Conservation (phyloP, 2,888 invertebrate species). For the Amblyjoppa fuscipennis region DNA sequence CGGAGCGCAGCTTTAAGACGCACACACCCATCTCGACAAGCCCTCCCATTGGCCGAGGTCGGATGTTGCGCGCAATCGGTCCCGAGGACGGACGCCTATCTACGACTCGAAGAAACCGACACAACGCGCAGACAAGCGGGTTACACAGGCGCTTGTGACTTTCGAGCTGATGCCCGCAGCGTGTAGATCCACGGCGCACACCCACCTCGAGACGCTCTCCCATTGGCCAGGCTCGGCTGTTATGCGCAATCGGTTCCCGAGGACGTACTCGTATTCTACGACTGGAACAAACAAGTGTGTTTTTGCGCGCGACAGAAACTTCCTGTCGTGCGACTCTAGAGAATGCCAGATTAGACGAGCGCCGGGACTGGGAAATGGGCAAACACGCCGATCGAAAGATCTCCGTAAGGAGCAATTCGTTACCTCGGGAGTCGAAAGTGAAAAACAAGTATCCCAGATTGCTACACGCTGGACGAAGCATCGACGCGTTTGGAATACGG, state of each 20-base stretch:
- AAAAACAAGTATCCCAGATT: conserved; percentile 42
- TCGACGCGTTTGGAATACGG: neutral
- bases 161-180: conserved; percentile 2
- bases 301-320: conserved; percentile 16
- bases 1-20: neutral
- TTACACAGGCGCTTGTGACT: neutral
- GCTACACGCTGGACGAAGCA: neutral
- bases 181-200: conserved; percentile 32
- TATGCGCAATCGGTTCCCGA: conserved; percentile 43
- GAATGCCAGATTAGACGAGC: neutral
- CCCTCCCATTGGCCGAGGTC: conserved; percentile 43
- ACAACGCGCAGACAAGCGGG: neutral
- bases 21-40: conserved; percentile 48
- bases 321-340: conserved; percentile 9
- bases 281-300: conserved; percentile 53
- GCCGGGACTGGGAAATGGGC: neutral
- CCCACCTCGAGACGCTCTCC: conserved; percentile 37
- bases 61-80: conserved; percentile 34
- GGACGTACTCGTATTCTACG: conserved; percentile 13
- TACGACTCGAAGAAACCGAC: neutral
- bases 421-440: neutral
- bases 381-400: neutral
- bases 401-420: neutral
- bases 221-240: conserved; percentile 39
- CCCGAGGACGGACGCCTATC: conserved; percentile 32